A percentile compares a stretch with the other conserved stretches of the same genome.
These are phyloP conservation scores for Myotis lucifugus DNA, from an alignment of 2,113 vertebrate species.

Conservation along the genomic window DNA sequence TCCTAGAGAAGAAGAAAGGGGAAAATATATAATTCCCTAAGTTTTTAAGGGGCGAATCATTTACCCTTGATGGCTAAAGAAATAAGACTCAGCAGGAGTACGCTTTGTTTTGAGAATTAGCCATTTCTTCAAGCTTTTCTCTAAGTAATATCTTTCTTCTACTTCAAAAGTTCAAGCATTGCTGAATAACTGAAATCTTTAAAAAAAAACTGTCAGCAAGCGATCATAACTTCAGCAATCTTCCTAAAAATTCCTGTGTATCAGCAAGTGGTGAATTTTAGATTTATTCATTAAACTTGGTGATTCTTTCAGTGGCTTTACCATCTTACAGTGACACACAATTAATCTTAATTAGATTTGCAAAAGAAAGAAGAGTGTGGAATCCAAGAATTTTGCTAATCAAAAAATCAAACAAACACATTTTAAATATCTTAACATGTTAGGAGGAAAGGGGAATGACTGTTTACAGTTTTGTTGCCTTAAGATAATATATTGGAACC, in stretches of 20 bases:
- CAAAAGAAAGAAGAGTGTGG: not conserved
- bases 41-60: not conserved
- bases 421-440: not conserved
- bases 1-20: not conserved
- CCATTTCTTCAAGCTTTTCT: not conserved
- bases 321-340: not conserved
- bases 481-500: not conserved
- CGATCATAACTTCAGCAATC: not conserved
- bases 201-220: not conserved
- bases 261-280: not conserved
- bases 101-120: not conserved
- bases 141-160: not conserved
- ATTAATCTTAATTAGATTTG: not conserved
- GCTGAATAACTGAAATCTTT: not conserved
- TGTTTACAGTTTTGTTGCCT: not conserved
- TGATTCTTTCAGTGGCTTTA: not conserved
- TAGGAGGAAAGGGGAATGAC: not conserved
- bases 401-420: not conserved
- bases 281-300: not conserved
- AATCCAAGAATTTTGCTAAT: not conserved
- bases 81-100: not conserved
- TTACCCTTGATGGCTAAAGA: constrained; percentile 31
- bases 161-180: not conserved
- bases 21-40: not conserved
- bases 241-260: not conserved